A percentile compares a stretch with the other conserved stretches of the same genome.
Conservation (phyloP, 2,797 vertebrate species). For the Botia almorhae region DNA sequence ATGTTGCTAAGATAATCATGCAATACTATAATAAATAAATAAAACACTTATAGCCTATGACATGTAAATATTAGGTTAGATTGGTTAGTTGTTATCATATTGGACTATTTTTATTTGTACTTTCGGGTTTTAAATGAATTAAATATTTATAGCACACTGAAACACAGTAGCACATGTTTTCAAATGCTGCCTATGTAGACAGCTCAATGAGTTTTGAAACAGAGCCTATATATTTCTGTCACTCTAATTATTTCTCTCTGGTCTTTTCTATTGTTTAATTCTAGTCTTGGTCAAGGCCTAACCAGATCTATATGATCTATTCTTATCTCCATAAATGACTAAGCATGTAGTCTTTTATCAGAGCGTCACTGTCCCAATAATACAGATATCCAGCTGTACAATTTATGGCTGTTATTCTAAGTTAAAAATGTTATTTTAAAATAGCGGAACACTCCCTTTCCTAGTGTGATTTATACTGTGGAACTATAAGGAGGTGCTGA, state of each 20-base stretch:
- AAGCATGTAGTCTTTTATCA: conserved; percentile 24
- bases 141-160: no score
- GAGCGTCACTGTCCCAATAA: conserved; percentile 23
- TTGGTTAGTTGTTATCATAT: no score
- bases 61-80: no score
- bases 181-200: background rate
- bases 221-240: background rate
- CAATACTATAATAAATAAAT: no score
- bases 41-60: no score
- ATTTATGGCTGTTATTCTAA: conserved; percentile 56
- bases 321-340: background rate
- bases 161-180: background rate
- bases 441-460: conserved; percentile 49
- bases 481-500: conserved; percentile 29
- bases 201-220: background rate
- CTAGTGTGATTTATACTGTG: conserved; percentile 44
- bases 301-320: conserved; percentile 9
- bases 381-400: conserved; percentile 39
- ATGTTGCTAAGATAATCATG: no score
- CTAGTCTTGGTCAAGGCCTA: conserved; percentile 11
- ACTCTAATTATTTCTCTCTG: background rate
- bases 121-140: no score
- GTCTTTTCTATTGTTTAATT: conserved; percentile 11
- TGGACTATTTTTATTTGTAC: no score
- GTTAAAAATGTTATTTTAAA: conserved; percentile 57